These are phyloP conservation scores for Sapajus apella DNA, from an alignment of 2,113 vertebrate species.

Conservation along the genomic window DNA sequence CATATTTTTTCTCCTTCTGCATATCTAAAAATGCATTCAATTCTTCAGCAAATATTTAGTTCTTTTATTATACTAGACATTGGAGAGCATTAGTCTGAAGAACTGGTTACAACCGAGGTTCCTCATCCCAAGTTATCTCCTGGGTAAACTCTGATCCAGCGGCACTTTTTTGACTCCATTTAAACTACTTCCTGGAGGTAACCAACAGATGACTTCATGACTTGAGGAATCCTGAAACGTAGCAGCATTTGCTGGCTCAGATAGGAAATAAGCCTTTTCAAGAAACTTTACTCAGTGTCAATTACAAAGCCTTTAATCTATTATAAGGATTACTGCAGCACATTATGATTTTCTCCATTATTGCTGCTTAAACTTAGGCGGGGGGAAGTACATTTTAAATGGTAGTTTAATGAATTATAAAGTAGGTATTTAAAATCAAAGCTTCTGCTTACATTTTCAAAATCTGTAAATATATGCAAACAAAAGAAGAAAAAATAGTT, in stretches of 20 bases:
- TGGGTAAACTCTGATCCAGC: not conserved
- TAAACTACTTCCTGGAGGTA: not conserved
- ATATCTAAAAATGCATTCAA: conserved; percentile 50
- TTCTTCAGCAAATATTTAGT: conserved; percentile 50
- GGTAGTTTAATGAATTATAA: not conserved
- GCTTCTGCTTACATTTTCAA: not conserved
- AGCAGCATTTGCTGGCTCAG: not conserved
- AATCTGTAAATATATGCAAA: not conserved
- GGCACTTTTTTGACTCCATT: not conserved
- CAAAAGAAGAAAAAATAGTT: not conserved
- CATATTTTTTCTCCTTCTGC: conserved; percentile 22
- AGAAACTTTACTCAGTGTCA: not conserved
- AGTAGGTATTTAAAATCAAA: conserved; percentile 29
- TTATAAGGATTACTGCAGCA: not conserved
- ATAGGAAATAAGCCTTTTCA: not conserved
- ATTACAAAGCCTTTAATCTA: not conserved
- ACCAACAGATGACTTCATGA: not conserved
- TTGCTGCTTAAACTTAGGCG: not conserved
- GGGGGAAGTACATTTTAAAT: not conserved
- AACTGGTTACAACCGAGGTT: not conserved
- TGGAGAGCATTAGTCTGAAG: not conserved
- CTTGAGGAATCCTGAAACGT: not conserved
- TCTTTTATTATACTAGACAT: not conserved
- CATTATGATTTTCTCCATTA: not conserved
- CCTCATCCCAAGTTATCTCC: not conserved